Percentiles rank a stretch among this genome's conserved stretches.
Evolutionary conservation across 1,140 invertebrate genomes (phyloP).

Genomic region (Copidosoma floridanum): DNA sequence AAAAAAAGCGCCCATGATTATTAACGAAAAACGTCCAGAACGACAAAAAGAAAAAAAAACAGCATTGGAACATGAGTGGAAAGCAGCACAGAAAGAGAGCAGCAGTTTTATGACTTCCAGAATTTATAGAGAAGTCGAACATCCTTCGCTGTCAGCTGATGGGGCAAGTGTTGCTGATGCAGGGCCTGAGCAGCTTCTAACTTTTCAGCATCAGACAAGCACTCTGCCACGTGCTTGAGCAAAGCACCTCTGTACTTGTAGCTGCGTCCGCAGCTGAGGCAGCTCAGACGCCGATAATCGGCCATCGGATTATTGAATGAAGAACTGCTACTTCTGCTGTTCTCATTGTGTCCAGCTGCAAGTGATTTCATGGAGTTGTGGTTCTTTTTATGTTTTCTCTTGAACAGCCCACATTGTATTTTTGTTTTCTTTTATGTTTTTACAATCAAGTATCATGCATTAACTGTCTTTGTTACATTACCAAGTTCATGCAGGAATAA

Average conservation of each 20-base stretch:
- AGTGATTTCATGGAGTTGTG: conserved; percentile 36
- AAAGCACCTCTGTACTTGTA: conserved; percentile 52
- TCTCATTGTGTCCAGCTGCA: conserved; percentile 40
- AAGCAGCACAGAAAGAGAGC: conserved; percentile 25
- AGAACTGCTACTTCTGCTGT: conserved; percentile 31
- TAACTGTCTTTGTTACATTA: no score
- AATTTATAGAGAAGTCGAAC: conserved; percentile 44
- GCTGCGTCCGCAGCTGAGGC: conserved; percentile 45
- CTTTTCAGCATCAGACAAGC: conserved; percentile 44
- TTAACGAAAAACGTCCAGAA: no score
- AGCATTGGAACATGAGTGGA: conserved; percentile 30
- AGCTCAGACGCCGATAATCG: conserved; percentile 47
- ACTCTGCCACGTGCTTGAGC: conserved; percentile 49
- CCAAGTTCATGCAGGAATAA: no score
- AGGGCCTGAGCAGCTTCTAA: conserved; percentile 31
- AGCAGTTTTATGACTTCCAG: conserved; percentile 38
- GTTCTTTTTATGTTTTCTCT: not conserved
- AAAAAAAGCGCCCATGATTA: no score
- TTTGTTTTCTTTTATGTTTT: not conserved
- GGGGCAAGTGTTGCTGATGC: conserved; percentile 10
- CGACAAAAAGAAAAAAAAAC: no score
- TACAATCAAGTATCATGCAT: not conserved
- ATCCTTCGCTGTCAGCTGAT: conserved; percentile 41
- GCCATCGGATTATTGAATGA: conserved; percentile 42
- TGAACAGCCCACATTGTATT: not conserved